Base-by-base conservation (phyloP, 2,797 vertebrate species). In the Antennarius maculatus region DNA sequence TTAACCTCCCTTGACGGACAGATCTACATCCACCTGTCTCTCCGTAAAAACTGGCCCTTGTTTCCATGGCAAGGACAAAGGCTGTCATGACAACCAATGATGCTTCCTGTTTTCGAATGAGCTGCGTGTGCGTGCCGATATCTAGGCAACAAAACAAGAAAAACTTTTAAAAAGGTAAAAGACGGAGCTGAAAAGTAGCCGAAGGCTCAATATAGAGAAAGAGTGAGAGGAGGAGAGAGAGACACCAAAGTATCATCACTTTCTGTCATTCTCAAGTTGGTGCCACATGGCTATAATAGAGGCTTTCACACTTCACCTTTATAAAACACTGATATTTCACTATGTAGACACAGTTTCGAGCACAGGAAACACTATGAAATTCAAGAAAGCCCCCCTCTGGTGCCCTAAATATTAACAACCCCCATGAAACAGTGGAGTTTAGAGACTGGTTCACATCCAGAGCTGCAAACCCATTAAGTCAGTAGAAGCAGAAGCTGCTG, bases 41-140 rank as follows among this genome's bases (percentile, higher is more conserved):
- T 83, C 71, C 71, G 68, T 69, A 83, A 87, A 23, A 79, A 82
- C 59, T 4, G 2, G 42, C 52, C 46, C 59, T 59, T 6, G 61
- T 86, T 77, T 74, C 73, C 51, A 68, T 79, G 61, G 61, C 27
- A 31, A 79, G 69, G 57, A 76, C 37, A 64, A 56, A 61, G 63
- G 79, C 79, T 81, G 81, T 77, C 79, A 84, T 80, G 89, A 83
- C 74, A 74, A 79, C 74, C 8, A 23, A 2, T 23, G 45, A 75
- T 34, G 43, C 28, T 50, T 76, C 48, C 59, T 69, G 68, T 39
- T 10, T 9, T 15, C 42, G 55, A 77, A 74, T 41, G 71, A 67
- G 54, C n/a, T 49, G 48, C 58, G 72, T 34, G 13, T 29, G 41
- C 8, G 54, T 6, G 12, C 55, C 31, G 50, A 34, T 34, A 34